Evolutionary conservation across 2,888 invertebrate species (phyloP).

Genomic region (Rhogogaster chlorosoma): DNA sequence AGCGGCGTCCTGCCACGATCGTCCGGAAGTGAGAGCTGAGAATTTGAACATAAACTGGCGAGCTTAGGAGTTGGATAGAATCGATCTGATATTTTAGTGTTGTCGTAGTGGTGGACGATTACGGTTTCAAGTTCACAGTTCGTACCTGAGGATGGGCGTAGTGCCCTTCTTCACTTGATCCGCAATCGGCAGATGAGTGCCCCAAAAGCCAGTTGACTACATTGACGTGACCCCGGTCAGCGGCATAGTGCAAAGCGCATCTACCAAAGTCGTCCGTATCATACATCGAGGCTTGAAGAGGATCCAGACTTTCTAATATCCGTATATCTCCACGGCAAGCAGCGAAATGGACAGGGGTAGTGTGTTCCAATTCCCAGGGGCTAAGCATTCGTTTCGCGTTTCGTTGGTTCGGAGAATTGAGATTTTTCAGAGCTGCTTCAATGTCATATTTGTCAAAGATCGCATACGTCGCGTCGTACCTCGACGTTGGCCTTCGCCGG

Average conservation of each 20-base stretch:
- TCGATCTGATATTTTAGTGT: neutral
- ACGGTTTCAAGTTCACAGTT: neutral
- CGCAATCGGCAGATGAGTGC: constrained; percentile 56
- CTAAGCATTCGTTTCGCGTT: constrained; percentile 39
- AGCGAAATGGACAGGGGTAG: constrained; percentile 62
- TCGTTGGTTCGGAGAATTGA: constrained; percentile 48
- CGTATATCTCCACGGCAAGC: constrained; percentile 62
- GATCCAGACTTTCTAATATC: constrained; percentile 55
- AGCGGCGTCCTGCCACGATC: constrained; percentile 75
- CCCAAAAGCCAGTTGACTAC: constrained; percentile 62
- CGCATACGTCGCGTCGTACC: neutral
- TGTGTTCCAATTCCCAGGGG: constrained; percentile 56
- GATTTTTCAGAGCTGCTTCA: constrained; percentile 50
- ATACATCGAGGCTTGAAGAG: constrained; percentile 60
- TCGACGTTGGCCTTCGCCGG: neutral
- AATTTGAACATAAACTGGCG: neutral
- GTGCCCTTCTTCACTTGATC: neutral
- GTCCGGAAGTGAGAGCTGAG: constrained; percentile 71
- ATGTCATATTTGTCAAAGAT: constrained; percentile 57
- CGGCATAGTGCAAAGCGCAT: constrained; percentile 72
- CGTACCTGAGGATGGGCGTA: constrained; percentile 21
- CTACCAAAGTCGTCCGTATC: constrained; percentile 69
- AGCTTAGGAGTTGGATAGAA: neutral
- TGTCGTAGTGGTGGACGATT: neutral
- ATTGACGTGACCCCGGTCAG: constrained; percentile 66